Conservation (phyloP, 2,888 invertebrate genomes). For the Cyclophora albipunctata region DNA sequence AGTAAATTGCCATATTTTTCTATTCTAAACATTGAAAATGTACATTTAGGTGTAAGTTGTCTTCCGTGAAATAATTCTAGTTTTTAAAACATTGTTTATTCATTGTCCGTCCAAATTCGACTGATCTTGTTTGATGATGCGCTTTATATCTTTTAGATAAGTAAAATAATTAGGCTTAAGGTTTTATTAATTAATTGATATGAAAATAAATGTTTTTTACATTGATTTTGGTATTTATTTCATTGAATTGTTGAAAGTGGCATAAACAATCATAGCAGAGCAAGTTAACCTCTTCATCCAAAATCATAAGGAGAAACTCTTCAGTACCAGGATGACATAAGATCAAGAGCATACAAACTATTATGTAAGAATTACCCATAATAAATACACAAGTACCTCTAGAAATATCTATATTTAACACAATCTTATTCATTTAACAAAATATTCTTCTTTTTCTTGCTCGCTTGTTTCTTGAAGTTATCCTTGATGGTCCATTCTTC, state of each 20-base stretch:
- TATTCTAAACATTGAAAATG: conserved; percentile 2
- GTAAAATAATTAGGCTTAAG: conserved; percentile 28
- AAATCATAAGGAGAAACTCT: too few species aligned
- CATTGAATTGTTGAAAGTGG: background rate
- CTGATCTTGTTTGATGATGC: conserved; percentile 53
- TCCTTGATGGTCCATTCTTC: conserved; percentile 63
- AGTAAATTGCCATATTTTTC: conserved; percentile 1
- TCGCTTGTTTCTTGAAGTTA: conserved; percentile 52
- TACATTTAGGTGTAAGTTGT: conserved; percentile 23
- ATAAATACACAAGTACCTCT: too few species aligned
- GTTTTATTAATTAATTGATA: conserved; percentile 26
- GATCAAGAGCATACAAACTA: too few species aligned
- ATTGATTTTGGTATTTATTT: conserved; percentile 9
- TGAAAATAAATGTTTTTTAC: conserved; percentile 39
- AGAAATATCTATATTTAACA: too few species aligned
- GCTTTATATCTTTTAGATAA: conserved; percentile 36
- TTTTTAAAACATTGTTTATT: conserved; percentile 18
- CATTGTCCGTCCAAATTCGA: conserved; percentile 61
- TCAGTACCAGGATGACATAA: too few species aligned
- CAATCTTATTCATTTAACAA: conserved; percentile 32
- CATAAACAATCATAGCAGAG: too few species aligned
- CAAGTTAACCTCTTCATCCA: too few species aligned
- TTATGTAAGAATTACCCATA: too few species aligned
- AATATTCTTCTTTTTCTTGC: conserved; percentile 52
- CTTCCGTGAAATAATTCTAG: conserved; percentile 24